Conservation (phyloP, 2,797 vertebrate genomes). For the Chelonia mydas region DNA sequence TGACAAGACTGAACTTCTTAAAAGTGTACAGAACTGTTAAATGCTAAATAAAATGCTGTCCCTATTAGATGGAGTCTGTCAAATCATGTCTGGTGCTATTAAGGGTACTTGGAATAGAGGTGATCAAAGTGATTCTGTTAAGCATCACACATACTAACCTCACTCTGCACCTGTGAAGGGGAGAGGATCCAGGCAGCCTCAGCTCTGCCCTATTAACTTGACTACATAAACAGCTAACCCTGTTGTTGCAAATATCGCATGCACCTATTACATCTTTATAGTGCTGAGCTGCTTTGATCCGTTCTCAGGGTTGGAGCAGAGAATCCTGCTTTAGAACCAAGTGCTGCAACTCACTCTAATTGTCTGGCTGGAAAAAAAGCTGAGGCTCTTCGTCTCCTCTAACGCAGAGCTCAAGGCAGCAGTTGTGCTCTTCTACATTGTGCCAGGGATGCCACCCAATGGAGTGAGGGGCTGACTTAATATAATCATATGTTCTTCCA, state of each 20-base stretch:
- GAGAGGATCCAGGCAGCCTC: background rate
- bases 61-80: background rate
- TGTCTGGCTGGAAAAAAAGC: too few relatives aligned
- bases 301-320: background rate
- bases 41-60: background rate
- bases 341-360: too few relatives aligned
- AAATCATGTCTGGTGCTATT: background rate
- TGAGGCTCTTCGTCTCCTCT: too few relatives aligned
- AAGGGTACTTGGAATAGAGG: background rate
- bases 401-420: too few relatives aligned
- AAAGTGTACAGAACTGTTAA: background rate
- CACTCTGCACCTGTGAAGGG: background rate
- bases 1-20: background rate
- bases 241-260: accelerated
- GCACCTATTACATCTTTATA: accelerated
- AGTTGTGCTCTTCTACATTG: background rate
- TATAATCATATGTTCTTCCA: too few relatives aligned
- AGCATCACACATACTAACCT: background rate
- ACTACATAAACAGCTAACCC: accelerated
- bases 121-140: background rate
- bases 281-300: background rate
- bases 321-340: background rate
- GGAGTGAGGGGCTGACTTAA: background rate
- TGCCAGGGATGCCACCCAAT: background rate
- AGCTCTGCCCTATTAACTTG: background rate